Conservation (phyloP, 2,113 vertebrate genomes). For the Calyptomena viridis region DNA sequence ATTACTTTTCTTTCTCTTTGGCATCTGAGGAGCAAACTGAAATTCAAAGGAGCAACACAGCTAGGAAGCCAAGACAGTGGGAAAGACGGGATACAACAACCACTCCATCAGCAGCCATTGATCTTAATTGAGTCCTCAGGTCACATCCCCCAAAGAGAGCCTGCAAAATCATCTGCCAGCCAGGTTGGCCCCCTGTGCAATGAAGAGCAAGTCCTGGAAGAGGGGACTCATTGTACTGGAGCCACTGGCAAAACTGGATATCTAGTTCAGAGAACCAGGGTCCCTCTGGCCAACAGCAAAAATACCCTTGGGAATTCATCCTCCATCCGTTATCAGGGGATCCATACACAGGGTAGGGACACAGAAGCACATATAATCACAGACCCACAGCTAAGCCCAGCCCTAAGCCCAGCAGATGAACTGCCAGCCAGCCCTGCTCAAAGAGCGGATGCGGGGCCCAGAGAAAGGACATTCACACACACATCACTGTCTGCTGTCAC, state of each 20-base stretch:
- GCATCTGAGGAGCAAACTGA: background rate
- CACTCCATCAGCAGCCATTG: background rate
- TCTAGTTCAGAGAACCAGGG: background rate
- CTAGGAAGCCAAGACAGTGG: background rate
- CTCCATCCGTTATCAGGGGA: accelerated
- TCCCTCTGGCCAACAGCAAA: background rate
- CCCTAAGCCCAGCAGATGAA: background rate
- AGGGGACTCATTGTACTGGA: accelerated
- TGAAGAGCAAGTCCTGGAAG: background rate
- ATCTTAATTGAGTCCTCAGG: background rate
- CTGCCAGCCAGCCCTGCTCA: background rate
- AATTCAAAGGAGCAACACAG: background rate
- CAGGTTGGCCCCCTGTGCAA: accelerated
- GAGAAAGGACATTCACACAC: accelerated
- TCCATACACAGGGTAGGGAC: too few relatives aligned
- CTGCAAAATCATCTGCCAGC: background rate
- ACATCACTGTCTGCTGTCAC: background rate
- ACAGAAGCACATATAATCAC: background rate
- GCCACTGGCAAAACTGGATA: background rate
- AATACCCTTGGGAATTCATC: background rate
- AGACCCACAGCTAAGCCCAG: accelerated
- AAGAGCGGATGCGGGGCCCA: accelerated
- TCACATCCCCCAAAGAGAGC: background rate
- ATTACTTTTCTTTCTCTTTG: background rate
- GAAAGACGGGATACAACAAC: background rate